Conservation (phyloP, 30 jellyfish, hydroid and myxozoan species). For the Cassiopea andromeda region DNA sequence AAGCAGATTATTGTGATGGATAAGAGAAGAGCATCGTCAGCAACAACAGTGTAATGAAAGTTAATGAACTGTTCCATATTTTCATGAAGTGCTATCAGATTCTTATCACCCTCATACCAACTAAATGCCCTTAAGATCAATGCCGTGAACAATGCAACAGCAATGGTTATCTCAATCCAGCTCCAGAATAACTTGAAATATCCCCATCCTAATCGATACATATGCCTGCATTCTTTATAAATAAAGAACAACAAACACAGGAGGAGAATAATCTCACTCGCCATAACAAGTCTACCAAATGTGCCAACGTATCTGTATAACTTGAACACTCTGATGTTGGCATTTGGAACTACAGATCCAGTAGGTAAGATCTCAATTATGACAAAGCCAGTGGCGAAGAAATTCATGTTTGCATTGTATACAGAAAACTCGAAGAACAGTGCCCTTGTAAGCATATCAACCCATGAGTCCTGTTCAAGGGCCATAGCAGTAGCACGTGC, state of each 20-base stretch:
- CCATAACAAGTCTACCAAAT: constrained; percentile 36
- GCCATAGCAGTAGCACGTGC: constrained; percentile 62
- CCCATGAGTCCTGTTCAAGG: constrained; percentile 69
- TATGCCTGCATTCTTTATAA: constrained; percentile 56
- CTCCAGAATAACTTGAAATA: constrained; percentile 73
- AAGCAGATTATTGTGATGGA: constrained; percentile 62
- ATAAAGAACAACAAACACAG: constrained; percentile 61
- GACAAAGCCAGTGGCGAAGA: constrained; percentile 74
- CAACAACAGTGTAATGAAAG: constrained; percentile 78
- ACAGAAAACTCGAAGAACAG: constrained; percentile 84
- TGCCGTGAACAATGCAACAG: constrained; percentile 46
- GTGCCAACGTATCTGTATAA: constrained; percentile 67
- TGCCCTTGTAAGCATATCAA: constrained; percentile 76
- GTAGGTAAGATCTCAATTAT: constrained; percentile 67
- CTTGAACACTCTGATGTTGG: constrained; percentile 43
- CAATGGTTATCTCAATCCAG: constrained; percentile 57
- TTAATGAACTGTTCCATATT: constrained; percentile 69
- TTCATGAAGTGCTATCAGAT: constrained; percentile 38
- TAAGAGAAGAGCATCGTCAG: constrained; percentile 56
- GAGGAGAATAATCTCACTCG: constrained; percentile 62
- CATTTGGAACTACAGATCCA: constrained; percentile 74
- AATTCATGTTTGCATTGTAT: constrained; percentile 80
- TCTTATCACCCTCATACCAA: constrained; percentile 57
- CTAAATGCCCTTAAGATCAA: constrained; percentile 47
- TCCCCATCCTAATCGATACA: constrained; percentile 42